Conservation (phyloP, 2,888 invertebrate species). For the Noctua fimbriata region DNA sequence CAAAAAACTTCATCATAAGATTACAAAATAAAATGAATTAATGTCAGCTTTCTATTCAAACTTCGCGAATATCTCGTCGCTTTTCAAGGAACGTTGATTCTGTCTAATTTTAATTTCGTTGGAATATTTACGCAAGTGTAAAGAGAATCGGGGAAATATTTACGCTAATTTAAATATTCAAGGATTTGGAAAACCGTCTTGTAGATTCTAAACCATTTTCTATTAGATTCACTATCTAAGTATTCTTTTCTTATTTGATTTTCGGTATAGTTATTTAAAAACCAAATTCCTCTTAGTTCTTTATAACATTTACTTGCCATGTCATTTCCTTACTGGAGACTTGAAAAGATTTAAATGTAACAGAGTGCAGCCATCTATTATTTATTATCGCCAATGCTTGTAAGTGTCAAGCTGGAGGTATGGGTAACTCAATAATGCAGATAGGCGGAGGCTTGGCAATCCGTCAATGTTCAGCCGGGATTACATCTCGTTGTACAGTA, state of each 20-base stretch:
- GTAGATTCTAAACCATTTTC: slow-evolving; percentile 33
- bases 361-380: slow-evolving; percentile 40
- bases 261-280: background rate
- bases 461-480: slow-evolving; percentile 57
- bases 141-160: slow-evolving; percentile 47
- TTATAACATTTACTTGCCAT: background rate
- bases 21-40: slow-evolving; percentile 35
- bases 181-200: slow-evolving; percentile 28
- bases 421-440: slow-evolving; percentile 55
- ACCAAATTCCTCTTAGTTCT: background rate
- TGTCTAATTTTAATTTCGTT: slow-evolving; percentile 46
- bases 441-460: slow-evolving; percentile 54
- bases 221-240: background rate
- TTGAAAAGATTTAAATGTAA: slow-evolving; percentile 22
- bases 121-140: slow-evolving; percentile 42
- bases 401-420: slow-evolving; percentile 51
- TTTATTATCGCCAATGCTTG: slow-evolving; percentile 57
- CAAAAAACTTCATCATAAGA: slow-evolving; percentile 8
- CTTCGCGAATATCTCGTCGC: slow-evolving; percentile 35
- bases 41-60: slow-evolving; percentile 24
- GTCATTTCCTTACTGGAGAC: background rate
- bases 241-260: background rate
- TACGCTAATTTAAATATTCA: slow-evolving; percentile 39
- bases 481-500: slow-evolving; percentile 43
- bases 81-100: slow-evolving; percentile 31